Conservation (phyloP, 2,888 invertebrate species). For the Ligdia adustata region DNA sequence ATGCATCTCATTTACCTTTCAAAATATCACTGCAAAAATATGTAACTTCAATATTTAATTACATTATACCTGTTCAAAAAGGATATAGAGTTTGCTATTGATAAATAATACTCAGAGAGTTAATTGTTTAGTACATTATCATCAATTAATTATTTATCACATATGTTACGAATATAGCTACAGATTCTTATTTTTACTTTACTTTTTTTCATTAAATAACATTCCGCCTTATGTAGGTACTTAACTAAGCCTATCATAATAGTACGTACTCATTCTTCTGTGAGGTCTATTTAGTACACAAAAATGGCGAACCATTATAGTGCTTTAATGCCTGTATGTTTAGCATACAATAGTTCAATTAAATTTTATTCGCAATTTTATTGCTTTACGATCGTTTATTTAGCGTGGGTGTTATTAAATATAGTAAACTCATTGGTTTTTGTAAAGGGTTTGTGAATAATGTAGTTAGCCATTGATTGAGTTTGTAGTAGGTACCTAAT, state of each 20-base stretch:
- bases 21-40: too few relatives aligned
- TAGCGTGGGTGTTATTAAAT: conserved; percentile 38
- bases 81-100: too few relatives aligned
- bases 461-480: conserved; percentile 8
- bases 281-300: conserved; percentile 76
- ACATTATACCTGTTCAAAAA: too few relatives aligned
- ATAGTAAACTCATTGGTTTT: conserved; percentile 27
- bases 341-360: conserved; percentile 75
- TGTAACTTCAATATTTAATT: too few relatives aligned
- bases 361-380: conserved; percentile 61
- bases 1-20: too few relatives aligned
- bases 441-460: conserved; percentile 9
- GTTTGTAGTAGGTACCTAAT: too few relatives aligned
- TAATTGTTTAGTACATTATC: too few relatives aligned
- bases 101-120: too few relatives aligned
- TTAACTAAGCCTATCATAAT: background rate
- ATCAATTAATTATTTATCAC: too few relatives aligned
- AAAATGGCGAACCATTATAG: conserved; percentile 62
- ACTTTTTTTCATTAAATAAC: too few relatives aligned
- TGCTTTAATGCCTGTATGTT: conserved; percentile 62
- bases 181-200: too few relatives aligned
- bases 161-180: too few relatives aligned
- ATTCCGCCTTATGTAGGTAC: background rate
- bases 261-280: conserved; percentile 40
- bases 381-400: conserved; percentile 46